Conservation (phyloP, 2,888 invertebrate genomes). For the Norana najaformis region DNA sequence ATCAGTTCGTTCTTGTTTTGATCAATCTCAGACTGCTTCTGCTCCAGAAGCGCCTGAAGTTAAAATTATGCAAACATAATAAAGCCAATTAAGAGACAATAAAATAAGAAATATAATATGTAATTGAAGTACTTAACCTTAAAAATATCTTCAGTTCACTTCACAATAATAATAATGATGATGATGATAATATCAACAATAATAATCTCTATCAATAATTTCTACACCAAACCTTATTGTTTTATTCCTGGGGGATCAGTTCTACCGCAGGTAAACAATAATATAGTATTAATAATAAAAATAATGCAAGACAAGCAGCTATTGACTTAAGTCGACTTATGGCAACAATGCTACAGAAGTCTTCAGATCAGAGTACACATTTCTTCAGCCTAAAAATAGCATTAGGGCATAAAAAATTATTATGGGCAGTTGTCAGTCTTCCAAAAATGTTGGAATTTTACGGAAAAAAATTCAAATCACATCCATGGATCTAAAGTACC, state of each 20-base stretch:
- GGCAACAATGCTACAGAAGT: background rate
- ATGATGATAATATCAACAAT: too few species aligned
- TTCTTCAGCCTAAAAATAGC: background rate
- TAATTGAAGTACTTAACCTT: too few species aligned
- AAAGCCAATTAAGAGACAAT: background rate
- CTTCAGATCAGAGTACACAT: background rate
- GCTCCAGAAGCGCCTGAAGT: conserved; percentile 37
- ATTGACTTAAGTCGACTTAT: too few species aligned
- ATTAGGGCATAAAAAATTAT: background rate
- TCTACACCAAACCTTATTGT: too few species aligned
- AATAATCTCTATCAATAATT: too few species aligned
- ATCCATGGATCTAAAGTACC: background rate
- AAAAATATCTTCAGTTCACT: too few species aligned
- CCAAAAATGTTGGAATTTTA: background rate
- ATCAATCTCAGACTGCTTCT: conserved; percentile 41
- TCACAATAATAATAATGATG: too few species aligned
- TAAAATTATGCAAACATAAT: background rate
- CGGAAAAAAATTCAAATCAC: background rate
- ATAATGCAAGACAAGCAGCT: too few species aligned
- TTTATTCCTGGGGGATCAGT: too few species aligned
- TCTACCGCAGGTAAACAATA: too few species aligned
- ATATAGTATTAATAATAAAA: background rate
- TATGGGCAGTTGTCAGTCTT: background rate
- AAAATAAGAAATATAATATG: background rate
- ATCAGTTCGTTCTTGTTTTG: conserved; percentile 41